Evolutionary conservation across 2,888 invertebrate genomes (phyloP).

Genomic region (Ectobius pallidus): DNA sequence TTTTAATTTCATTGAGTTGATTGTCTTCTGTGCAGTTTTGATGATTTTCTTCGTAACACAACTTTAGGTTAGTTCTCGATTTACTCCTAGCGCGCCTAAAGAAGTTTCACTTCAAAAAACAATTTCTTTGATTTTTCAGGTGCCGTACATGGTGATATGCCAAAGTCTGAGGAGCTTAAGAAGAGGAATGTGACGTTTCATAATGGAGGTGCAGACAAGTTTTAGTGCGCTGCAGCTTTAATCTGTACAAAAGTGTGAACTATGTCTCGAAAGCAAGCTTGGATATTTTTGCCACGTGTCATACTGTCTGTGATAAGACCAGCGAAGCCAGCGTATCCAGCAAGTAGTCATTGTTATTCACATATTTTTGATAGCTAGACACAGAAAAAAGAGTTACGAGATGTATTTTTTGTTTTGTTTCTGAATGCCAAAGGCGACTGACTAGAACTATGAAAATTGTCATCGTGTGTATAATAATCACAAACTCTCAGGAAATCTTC

Average conservation of each 20-base stretch:
- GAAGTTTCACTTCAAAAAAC: too few species aligned
- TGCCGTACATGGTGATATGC: conserved; percentile 28
- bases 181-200: conserved; percentile 25
- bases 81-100: too few species aligned
- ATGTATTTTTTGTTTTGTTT: background rate
- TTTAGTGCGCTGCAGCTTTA: conserved; percentile 4
- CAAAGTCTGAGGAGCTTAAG: conserved; percentile 34
- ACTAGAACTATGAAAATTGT: background rate
- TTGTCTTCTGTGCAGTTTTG: too few species aligned
- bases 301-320: background rate
- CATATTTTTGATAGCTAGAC: conserved; percentile 15
- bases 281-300: background rate
- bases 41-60: too few species aligned
- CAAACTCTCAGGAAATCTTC: too few species aligned
- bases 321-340: background rate
- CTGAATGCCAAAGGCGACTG: background rate
- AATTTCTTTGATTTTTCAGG: conserved; percentile 17
- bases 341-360: too few species aligned
- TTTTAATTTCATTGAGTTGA: too few species aligned
- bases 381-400: background rate
- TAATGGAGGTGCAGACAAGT: conserved; percentile 31
- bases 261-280: background rate
- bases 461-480: too few species aligned
- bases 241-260: conserved; percentile 10
- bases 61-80: too few species aligned